Evolutionary conservation across 2,797 vertebrate species (phyloP).

Genomic region (Sebastes minor): DNA sequence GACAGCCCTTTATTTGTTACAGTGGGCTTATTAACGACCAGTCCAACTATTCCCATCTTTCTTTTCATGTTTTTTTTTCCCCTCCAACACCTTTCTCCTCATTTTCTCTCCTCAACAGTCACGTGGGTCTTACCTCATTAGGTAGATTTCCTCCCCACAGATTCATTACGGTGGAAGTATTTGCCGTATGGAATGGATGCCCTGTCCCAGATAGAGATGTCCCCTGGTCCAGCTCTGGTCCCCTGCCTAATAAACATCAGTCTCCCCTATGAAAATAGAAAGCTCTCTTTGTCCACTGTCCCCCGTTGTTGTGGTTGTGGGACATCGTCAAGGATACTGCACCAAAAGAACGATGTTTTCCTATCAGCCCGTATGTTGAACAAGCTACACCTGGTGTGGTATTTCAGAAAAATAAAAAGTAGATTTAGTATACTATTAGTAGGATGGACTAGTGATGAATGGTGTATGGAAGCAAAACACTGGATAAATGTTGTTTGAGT

Average conservation of each 20-base stretch:
- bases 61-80: conserved; percentile 5
- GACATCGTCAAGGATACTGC: conserved; percentile 62
- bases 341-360: not conserved
- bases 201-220: conserved; percentile 78
- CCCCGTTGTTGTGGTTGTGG: conserved; percentile 14
- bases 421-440: not conserved
- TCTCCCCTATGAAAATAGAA: conserved; percentile 61
- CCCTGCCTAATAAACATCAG: conserved; percentile 73
- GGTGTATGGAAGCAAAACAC: not conserved
- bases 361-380: not conserved
- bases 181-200: conserved; percentile 73
- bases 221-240: conserved; percentile 63
- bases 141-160: conserved; percentile 70
- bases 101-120: conserved; percentile 49
- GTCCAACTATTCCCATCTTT: conserved; percentile 32
- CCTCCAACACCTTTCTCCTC: conserved; percentile 18
- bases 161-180: conserved; percentile 72
- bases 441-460: not conserved
- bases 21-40: conserved; percentile 71
- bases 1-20: conserved; percentile 73
- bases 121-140: conserved; percentile 74
- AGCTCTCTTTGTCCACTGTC: conserved; percentile 43
- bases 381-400: not conserved
- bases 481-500: no score
- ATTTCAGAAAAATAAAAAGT: not conserved